Conservation (phyloP, 2,888 invertebrate species). For the Amphipoea lucens region DNA sequence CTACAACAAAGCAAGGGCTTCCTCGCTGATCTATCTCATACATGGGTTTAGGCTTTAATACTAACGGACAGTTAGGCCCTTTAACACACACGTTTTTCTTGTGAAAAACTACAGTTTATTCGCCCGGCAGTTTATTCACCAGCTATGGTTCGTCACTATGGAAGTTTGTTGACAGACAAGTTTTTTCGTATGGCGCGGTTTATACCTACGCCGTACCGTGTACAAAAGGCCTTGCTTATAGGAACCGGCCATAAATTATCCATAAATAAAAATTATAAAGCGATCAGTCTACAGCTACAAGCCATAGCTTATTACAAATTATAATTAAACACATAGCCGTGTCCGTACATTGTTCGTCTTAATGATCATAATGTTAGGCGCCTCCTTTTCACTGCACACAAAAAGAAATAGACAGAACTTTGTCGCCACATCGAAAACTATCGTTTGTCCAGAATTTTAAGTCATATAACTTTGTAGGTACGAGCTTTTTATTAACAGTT, state of each 20-base stretch:
- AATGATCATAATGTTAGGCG: slow-evolving; percentile 64
- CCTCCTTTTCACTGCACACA: slow-evolving; percentile 62
- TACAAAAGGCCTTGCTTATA: neutral
- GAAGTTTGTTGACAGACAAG: too few species aligned
- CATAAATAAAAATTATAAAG: slow-evolving; percentile 52
- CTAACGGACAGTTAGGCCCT: neutral
- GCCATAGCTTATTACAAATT: slow-evolving; percentile 61
- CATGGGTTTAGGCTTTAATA: neutral
- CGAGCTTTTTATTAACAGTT: neutral
- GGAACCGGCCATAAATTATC: slow-evolving; percentile 19
- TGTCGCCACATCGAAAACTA: slow-evolving; percentile 32
- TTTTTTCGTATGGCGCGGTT: too few species aligned
- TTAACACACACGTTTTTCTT: too few species aligned
- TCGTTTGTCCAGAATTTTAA: slow-evolving; percentile 20
- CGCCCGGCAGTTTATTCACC: too few species aligned
- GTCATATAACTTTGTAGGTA: rapidly evolving
- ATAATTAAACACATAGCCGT: slow-evolving; percentile 59
- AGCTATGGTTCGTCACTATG: too few species aligned
- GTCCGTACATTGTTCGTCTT: slow-evolving; percentile 56
- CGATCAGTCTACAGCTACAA: slow-evolving; percentile 48
- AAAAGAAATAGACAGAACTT: slow-evolving; percentile 51
- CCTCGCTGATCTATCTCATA: neutral
- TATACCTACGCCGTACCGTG: too few species aligned
- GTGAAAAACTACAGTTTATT: too few species aligned
- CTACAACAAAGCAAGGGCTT: neutral